Evolutionary conservation across 1,140 invertebrate species (phyloP).

Genomic region (Cherax quadricarinatus): DNA sequence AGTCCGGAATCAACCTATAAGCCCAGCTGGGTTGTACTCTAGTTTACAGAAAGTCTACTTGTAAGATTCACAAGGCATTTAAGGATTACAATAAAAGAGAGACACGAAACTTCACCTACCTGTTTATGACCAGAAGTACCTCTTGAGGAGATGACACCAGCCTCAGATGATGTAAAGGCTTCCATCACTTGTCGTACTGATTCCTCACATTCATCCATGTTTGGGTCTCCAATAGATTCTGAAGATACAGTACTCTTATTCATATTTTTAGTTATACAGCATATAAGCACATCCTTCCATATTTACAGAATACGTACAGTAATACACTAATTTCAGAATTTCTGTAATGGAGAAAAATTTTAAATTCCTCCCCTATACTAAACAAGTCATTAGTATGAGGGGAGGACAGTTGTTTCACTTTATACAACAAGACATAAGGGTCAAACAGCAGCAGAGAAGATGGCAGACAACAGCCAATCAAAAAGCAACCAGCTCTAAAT

Average conservation of each 20-base stretch:
- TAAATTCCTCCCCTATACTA: neutral
- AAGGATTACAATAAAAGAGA: neutral
- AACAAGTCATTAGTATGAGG: neutral
- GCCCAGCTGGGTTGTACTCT: neutral
- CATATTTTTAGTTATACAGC: neutral
- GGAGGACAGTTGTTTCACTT: neutral
- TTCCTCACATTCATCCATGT: neutral
- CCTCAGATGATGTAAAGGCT: neutral
- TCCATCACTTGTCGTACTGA: neutral
- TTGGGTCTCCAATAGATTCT: slow-evolving; percentile 15
- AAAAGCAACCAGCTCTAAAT: neutral
- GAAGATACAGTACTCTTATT: neutral
- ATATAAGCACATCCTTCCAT: neutral
- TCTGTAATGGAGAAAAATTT: neutral
- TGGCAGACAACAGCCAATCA: neutral
- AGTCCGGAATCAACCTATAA: neutral
- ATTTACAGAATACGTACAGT: neutral
- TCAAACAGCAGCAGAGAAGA: neutral
- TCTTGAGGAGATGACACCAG: neutral
- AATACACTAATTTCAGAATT: too few species aligned
- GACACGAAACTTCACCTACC: neutral
- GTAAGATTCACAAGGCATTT: neutral
- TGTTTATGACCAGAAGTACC: neutral
- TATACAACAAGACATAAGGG: neutral
- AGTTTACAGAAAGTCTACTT: neutral